Conservation (phyloP, 2,888 invertebrate genomes). For the Scaeva pyrastri region DNA sequence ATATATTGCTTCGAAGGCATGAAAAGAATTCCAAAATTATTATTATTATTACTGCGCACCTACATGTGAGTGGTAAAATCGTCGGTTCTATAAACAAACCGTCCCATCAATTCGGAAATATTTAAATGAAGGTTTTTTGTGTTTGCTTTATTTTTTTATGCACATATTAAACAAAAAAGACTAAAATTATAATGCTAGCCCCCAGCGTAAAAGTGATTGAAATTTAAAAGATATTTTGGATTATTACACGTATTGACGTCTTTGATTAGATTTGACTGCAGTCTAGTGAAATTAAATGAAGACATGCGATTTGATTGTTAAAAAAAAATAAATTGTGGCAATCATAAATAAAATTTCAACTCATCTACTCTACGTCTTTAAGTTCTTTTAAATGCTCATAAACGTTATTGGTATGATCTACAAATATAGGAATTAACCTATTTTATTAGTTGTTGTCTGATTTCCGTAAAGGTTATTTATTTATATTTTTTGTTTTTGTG, state of each 20-base stretch:
- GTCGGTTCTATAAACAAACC: constrained; percentile 20
- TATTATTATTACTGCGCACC: constrained; percentile 25
- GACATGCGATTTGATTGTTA: constrained; percentile 6
- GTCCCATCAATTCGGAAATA: constrained; percentile 45
- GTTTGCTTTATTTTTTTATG: background rate
- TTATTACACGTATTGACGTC: constrained; percentile 31
- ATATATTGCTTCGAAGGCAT: background rate
- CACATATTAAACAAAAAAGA: constrained; percentile 4
- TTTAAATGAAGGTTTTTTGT: constrained; percentile 39
- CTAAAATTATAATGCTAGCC: constrained; percentile 7
- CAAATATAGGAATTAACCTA: constrained; percentile 23
- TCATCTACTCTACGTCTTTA: background rate
- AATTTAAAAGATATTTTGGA: constrained; percentile 10
- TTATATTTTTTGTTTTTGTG: constrained; percentile 47
- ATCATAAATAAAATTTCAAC: constrained; percentile 1
- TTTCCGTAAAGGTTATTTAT: constrained; percentile 52
- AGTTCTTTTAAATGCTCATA: background rate
- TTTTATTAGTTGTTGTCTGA: constrained; percentile 21
- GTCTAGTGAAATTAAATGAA: constrained; percentile 13
- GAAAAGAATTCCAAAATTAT: constrained; percentile 31
- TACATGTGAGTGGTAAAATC: background rate
- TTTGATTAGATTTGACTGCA: constrained; percentile 17
- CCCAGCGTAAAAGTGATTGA: constrained; percentile 4
- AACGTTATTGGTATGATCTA: background rate
- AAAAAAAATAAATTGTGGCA: background rate